Percentiles rank a stretch among this genome's conserved stretches.
Conservation (phyloP, 2,113 vertebrate genomes). For the Leiothrix lutea region DNA sequence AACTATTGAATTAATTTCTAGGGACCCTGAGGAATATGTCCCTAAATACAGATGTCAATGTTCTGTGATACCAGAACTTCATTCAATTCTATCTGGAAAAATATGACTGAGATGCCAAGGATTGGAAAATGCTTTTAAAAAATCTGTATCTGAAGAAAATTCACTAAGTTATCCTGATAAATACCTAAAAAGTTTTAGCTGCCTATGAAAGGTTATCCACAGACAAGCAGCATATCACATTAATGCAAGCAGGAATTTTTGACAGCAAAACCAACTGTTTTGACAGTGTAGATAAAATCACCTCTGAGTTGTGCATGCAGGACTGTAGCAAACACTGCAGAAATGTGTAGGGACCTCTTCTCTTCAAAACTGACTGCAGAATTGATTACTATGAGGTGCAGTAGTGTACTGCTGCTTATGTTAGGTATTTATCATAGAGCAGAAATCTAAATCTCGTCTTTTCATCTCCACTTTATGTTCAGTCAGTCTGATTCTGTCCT, state of each 20-base stretch:
- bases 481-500: background rate
- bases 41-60: background rate
- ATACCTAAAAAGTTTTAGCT: background rate
- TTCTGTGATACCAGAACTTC: background rate
- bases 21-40: background rate
- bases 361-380: background rate
- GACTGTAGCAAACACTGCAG: background rate
- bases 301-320: background rate
- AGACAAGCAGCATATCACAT: background rate
- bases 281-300: background rate
- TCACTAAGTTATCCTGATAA: background rate
- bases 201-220: background rate
- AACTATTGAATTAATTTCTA: background rate
- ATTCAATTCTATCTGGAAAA: background rate
- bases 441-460: background rate
- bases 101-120: background rate
- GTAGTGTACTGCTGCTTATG: background rate
- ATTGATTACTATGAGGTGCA: background rate
- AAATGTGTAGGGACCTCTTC: background rate
- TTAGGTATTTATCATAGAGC: background rate
- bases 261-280: background rate
- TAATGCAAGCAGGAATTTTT: background rate
- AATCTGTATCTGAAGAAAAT: background rate
- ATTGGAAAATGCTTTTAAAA: background rate
- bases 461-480: background rate